Conservation (phyloP, 2,113 vertebrate genomes). For the Channa maculata region DNA sequence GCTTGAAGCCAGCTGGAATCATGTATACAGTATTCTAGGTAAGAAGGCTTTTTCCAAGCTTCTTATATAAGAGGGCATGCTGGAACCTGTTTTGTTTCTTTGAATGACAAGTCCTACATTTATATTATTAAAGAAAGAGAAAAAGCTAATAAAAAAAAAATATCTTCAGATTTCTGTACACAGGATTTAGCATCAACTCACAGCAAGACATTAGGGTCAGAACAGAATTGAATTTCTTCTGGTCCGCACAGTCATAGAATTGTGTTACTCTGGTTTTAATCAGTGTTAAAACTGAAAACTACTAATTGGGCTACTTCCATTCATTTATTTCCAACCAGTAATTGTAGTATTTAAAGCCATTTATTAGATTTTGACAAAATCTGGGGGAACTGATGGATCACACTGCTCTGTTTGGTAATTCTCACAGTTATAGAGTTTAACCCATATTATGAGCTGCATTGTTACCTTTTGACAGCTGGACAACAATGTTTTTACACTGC, state of each 20-base stretch:
- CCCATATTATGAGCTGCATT: no score
- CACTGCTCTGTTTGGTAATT: no score
- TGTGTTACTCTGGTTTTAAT: not conserved
- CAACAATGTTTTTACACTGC: no score
- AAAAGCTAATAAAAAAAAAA: no score
- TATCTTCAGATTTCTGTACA: no score
- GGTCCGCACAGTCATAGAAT: not conserved
- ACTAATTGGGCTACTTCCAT: not conserved
- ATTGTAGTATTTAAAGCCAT: no score
- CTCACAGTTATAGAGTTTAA: no score
- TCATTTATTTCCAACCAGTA: not conserved
- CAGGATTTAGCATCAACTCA: no score
- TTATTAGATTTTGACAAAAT: no score
- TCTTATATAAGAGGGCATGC: not conserved
- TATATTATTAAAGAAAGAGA: not conserved
- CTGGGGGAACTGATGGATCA: no score
- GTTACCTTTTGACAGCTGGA: no score
- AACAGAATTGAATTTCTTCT: not conserved
- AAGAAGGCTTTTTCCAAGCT: not conserved
- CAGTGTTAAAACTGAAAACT: not conserved
- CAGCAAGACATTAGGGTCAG: not conserved
- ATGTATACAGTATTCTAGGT: no score
- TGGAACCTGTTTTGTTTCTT: not conserved
- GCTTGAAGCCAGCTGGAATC: slow-evolving; percentile 13
- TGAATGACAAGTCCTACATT: not conserved